These are phyloP conservation scores for Notechis scutatus DNA, from an alignment of 2,113 vertebrate genomes.

Conservation along the genomic window DNA sequence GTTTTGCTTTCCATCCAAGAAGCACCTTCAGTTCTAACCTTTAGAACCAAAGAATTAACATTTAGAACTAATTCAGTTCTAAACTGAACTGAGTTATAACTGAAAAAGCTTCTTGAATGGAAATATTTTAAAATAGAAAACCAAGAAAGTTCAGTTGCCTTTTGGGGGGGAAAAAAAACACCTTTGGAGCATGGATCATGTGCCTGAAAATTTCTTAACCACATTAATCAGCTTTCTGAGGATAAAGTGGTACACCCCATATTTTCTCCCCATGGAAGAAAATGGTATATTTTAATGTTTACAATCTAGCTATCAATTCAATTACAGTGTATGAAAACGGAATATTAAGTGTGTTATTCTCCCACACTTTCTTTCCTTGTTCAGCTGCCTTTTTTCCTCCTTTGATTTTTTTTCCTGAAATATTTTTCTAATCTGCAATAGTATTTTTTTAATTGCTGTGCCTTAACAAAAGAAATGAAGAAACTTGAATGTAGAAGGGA, in stretches of 20 bases:
- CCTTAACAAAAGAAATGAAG: constrained; percentile 19
- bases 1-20: not conserved
- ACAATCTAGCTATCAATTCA: not conserved
- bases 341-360: not conserved
- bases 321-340: not conserved
- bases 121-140: not conserved
- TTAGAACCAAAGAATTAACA: not conserved
- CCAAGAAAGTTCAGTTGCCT: not conserved
- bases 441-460: constrained; percentile 1
- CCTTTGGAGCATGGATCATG: not conserved
- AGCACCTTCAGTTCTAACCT: not conserved
- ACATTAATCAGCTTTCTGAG: not conserved
- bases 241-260: not conserved
- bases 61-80: not conserved
- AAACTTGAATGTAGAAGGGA: not conserved
- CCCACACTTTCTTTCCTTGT: not conserved
- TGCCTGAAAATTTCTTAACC: not conserved
- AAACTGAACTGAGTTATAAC: not conserved
- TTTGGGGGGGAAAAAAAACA: not conserved
- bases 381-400: not conserved
- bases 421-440: not conserved
- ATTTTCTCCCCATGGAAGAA: not conserved
- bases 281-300: not conserved
- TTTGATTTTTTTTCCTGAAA: not conserved
- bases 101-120: not conserved